Base-by-base conservation (phyloP, 37 sponge, comb jelly and placozoan species). In the Chondrilla cf. caribensis region DNA sequence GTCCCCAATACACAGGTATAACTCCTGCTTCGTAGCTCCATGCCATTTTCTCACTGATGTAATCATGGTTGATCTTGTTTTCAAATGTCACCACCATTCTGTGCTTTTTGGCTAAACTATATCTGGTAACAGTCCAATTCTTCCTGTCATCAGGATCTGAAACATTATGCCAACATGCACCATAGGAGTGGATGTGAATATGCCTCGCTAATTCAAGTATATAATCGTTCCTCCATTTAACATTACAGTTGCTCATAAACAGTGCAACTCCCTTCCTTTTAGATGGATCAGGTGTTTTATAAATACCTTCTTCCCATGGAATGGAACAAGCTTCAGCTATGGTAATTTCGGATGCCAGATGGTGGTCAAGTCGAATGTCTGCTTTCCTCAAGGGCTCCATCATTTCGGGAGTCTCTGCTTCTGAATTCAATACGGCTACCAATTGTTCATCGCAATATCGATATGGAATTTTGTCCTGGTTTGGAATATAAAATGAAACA, bases 261-360 rank as follows among this genome's bases (percentile, higher is more conserved):
- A 68, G 70, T 35, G 70, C 70, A 3, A 68, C 7, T 68, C 70
- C 70, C 7, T 68, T 68, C 7, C 70, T 68, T 68, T n/a, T 68
- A n/a, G n/a, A n/a, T n/a, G n/a, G n/a, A n/a, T n/a, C n/a, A n/a
- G n/a, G n/a, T n/a, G n/a, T n/a, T n/a, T n/a, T n/a, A n/a, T n/a
- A n/a, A n/a, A n/a, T n/a, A n/a, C n/a, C n/a, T n/a, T n/a, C n/a
- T n/a, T n/a, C n/a, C n/a, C n/a, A n/a, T n/a, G n/a, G n/a, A n/a
- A n/a, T n/a, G n/a, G n/a, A n/a, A n/a, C n/a, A n/a, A n/a, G n/a
- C n/a, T n/a, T n/a, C n/a, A n/a, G n/a, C n/a, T n/a, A n/a, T n/a
- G n/a, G n/a, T n/a, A n/a, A n/a, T n/a, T n/a, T n/a, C n/a, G n/a
- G n/a, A n/a, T n/a, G n/a, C n/a, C n/a, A n/a, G n/a, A n/a, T n/a